Conservation (phyloP, 2,113 vertebrate species). For the Salminus brasiliensis region DNA sequence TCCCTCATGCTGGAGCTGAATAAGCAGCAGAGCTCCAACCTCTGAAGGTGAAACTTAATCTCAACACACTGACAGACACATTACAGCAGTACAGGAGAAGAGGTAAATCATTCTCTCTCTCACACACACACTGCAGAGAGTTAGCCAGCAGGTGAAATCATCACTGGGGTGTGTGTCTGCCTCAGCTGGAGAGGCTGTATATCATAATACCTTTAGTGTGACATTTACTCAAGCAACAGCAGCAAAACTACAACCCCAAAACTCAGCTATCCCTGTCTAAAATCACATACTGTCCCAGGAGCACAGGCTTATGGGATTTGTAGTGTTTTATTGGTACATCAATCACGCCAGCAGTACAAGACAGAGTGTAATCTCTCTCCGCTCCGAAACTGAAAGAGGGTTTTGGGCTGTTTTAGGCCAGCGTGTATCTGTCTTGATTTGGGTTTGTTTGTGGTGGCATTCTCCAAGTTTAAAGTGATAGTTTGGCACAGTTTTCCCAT, state of each 20-base stretch:
- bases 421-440: neutral
- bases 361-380: slow-evolving; percentile 5
- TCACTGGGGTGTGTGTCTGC: neutral
- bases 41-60: slow-evolving; percentile 60
- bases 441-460: neutral
- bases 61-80: slow-evolving; percentile 50
- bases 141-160: neutral
- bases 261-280: neutral
- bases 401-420: neutral
- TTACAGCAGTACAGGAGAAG: slow-evolving; percentile 14
- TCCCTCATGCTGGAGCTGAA: slow-evolving; percentile 49
- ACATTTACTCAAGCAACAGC: slow-evolving; percentile 1
- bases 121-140: neutral
- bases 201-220: slow-evolving; percentile 2
- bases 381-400: neutral
- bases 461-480: neutral
- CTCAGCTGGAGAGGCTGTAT: neutral
- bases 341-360: neutral
- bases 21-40: slow-evolving; percentile 50
- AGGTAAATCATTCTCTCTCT: slow-evolving; percentile 32
- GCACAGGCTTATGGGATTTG: neutral
- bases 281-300: neutral
- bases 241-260: neutral
- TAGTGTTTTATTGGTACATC: slow-evolving; percentile 12
- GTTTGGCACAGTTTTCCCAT: too few relatives aligned